Conservation (phyloP, 2,113 vertebrate species). For the Eclectus roratus region DNA sequence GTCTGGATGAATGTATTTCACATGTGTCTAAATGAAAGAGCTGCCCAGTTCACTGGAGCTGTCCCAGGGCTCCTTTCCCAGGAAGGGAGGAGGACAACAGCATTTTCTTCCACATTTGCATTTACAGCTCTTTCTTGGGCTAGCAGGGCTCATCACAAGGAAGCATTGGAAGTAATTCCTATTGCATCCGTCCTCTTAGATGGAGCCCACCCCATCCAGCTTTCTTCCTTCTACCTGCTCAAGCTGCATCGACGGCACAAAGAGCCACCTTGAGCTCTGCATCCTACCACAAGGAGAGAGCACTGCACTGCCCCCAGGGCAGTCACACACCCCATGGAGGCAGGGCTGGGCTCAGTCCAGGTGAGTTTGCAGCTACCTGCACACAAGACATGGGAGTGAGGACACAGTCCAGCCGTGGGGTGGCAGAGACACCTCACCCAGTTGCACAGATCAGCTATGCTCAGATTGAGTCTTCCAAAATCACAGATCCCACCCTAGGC, state of each 20-base stretch:
- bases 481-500: neutral
- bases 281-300: neutral
- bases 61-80: neutral
- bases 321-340: neutral
- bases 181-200: neutral
- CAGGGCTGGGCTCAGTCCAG: fast-evolving
- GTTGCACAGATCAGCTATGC: too few species aligned
- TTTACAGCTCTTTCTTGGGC: neutral
- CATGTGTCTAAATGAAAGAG: neutral
- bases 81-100: neutral
- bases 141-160: neutral
- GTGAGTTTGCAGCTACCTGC: neutral
- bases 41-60: neutral
- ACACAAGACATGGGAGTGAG: neutral
- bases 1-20: neutral
- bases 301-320: fast-evolving
- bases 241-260: neutral
- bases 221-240: neutral
- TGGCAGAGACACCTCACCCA: neutral
- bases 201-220: neutral
- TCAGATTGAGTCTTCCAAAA: neutral
- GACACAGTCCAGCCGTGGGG: fast-evolving
- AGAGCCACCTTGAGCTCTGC: neutral
- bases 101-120: neutral
- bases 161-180: neutral